Conservation (phyloP, 2,888 invertebrate species). For the Seira musarum region DNA sequence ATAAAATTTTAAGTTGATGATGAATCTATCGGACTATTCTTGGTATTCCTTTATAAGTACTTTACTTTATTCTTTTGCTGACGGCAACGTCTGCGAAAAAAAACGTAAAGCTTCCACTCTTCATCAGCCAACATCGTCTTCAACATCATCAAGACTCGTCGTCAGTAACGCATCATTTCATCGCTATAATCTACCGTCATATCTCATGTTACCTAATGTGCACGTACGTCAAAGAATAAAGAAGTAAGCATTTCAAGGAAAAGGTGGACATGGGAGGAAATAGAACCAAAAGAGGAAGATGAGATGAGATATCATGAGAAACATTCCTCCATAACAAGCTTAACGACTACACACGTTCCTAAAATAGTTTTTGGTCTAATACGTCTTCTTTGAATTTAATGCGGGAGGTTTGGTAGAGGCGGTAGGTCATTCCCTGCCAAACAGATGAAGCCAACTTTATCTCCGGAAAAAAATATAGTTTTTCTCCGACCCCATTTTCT, state of each 20-base stretch:
- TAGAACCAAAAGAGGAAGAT: neutral
- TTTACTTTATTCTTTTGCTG: conserved; percentile 8
- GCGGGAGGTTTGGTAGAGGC: conserved; percentile 3
- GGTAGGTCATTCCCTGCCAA: conserved; percentile 1
- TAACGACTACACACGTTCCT: neutral
- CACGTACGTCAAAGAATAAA: conserved; percentile 3
- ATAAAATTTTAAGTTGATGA: conserved; percentile 11
- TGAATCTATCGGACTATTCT: too few relatives aligned
- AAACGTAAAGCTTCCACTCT: neutral
- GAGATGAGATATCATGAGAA: neutral
- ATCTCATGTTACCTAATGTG: conserved; percentile 25
- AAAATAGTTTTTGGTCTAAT: too few relatives aligned
- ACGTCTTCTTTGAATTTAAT: neutral
- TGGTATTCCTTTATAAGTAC: neutral
- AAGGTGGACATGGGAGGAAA: conserved; percentile 1
- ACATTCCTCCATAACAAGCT: neutral
- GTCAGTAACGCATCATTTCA: conserved; percentile 61
- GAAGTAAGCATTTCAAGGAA: neutral
- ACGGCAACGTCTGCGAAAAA: neutral
- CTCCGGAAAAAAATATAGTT: conserved; percentile 27
- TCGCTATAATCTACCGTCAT: conserved; percentile 50
- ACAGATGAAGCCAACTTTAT: conserved; percentile 13
- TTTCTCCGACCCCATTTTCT: conserved; percentile 20
- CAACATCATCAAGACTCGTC: conserved; percentile 36
- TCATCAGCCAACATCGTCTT: conserved; percentile 18